Percentiles rank a stretch among this genome's conserved stretches.
These are phyloP conservation scores for Zygaena filipendulae DNA, from an alignment of 2,888 invertebrate species.

Conservation along the genomic window DNA sequence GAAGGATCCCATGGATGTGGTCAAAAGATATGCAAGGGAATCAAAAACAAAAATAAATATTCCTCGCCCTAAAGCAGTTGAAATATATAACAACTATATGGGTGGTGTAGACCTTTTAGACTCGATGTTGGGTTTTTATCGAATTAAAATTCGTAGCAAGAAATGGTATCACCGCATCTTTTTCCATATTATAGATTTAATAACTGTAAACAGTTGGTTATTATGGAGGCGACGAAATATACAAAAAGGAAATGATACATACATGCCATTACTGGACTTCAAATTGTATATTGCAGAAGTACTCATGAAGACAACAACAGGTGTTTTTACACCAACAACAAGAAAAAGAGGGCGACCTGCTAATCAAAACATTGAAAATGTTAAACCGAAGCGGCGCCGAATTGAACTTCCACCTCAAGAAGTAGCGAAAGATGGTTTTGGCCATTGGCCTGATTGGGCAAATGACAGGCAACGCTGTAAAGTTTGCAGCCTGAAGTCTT, in stretches of 20 bases:
- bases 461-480: conserved; percentile 4
- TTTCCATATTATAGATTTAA: conserved; percentile 20
- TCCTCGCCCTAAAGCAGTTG: conserved; percentile 18
- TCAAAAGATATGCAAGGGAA: conserved; percentile 14
- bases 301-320: conserved; percentile 4
- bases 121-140: conserved; percentile 20
- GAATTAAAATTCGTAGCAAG: conserved; percentile 20
- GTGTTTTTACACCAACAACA: conserved; percentile 15
- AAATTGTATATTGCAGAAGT: conserved; percentile 11
- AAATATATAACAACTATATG: conserved; percentile 19
- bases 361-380: background rate
- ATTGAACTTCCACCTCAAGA: too few relatives aligned
- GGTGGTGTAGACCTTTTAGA: conserved; percentile 21
- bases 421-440: conserved; percentile 3
- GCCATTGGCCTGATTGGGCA: conserved; percentile 6
- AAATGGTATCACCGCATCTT: conserved; percentile 22
- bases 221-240: conserved; percentile 16
- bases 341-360: conserved; percentile 13
- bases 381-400: background rate
- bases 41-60: conserved; percentile 16
- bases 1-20: conserved; percentile 15
- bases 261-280: conserved; percentile 18
- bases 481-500: conserved; percentile 1
- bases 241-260: conserved; percentile 14
- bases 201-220: conserved; percentile 19